Base-by-base conservation (phyloP, 2,888 invertebrate genomes). In the Euproctis similis region DNA sequence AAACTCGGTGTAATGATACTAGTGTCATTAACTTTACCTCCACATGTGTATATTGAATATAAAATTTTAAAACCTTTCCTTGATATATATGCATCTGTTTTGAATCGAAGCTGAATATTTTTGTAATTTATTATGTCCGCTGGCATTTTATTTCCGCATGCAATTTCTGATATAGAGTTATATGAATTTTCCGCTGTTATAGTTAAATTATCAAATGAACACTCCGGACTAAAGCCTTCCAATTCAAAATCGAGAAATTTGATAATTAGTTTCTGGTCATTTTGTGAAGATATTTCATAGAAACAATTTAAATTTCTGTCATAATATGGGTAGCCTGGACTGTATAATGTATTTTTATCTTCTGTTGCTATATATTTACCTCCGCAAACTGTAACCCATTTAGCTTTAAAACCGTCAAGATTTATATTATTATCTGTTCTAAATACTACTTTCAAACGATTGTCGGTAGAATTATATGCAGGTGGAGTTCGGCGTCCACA, bases 281-380 rank as follows among this genome's bases (percentile, higher is more conserved):
- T 50, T 0, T 80, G 71, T 1, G 84, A 73, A 2, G 53, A 28
- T 31, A 95, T 87, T 18, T 86, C 86, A 52, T 93, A 95, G 26
- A 85, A 77, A 58, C 95, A 96, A 26, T 76, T 51, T 7, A 89
- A 56, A 42, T 80, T 76, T 8, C 73, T 55, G 4, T 74, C 76
- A 61, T 96, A 96, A 12, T 53, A 42, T 1, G 95, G 94, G 75
- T 89, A 95, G 23, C 89, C 89, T 0, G 96, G 96, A 53, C 92
- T 92, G 12, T 80, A 77, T n/a, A 96, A 66, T 20, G 70, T 65
- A 51, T 87, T 85, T 35, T 78, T 63, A 13, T 61, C 61, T 8
- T 55, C 61, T 2, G 80, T 78, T 0, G 88, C 91, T 26, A 74
- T 61, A 45, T 90, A 88, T 2, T 78, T 63, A 2, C 92, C 92